phyloP scores from a whole-genome alignment of 2,888 invertebrate genomes.

The Campopleginae sp. region DNA sequence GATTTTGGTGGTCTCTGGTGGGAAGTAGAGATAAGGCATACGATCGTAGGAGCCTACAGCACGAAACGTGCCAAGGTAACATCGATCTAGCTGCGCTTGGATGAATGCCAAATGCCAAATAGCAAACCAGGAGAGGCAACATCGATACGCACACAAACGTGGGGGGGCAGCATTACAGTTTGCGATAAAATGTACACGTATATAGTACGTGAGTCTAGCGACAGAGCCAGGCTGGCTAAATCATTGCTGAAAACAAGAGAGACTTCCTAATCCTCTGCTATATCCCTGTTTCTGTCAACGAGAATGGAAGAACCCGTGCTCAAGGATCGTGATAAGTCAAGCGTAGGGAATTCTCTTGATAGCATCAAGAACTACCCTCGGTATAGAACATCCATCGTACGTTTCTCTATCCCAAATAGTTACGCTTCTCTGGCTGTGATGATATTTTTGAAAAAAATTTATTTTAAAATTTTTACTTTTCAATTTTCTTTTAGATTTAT shows the following conservation, averaged over 20 bases:
- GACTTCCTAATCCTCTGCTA: constrained; percentile 54
- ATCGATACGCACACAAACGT: background rate
- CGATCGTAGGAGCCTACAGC: constrained; percentile 58
- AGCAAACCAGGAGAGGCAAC: constrained; percentile 65
- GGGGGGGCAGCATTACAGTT: background rate
- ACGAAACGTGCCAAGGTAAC: constrained; percentile 76
- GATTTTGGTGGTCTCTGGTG: constrained; percentile 50
- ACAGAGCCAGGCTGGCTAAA: constrained; percentile 47
- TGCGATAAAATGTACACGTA: background rate
- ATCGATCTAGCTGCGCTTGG: constrained; percentile 81
- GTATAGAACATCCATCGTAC: constrained; percentile 31
- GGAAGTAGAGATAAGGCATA: constrained; percentile 63
- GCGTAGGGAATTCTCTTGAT: constrained; percentile 54
- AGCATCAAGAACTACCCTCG: constrained; percentile 24
- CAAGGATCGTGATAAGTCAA: constrained; percentile 33
- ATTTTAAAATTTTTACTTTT: too few species aligned
- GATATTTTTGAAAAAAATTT: too few species aligned
- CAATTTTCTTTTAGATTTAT: too few species aligned
- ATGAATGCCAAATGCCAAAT: constrained; percentile 76
- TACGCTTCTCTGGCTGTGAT: background rate
- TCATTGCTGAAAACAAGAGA: constrained; percentile 48
- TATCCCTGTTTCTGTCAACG: constrained; percentile 60
- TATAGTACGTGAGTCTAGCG: background rate
- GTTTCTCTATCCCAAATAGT: constrained; percentile 30
- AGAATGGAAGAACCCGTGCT: constrained; percentile 8